These are phyloP conservation scores for Poeciliopsis infans DNA, from an alignment of 2,797 vertebrate species.

Conservation along the genomic window DNA sequence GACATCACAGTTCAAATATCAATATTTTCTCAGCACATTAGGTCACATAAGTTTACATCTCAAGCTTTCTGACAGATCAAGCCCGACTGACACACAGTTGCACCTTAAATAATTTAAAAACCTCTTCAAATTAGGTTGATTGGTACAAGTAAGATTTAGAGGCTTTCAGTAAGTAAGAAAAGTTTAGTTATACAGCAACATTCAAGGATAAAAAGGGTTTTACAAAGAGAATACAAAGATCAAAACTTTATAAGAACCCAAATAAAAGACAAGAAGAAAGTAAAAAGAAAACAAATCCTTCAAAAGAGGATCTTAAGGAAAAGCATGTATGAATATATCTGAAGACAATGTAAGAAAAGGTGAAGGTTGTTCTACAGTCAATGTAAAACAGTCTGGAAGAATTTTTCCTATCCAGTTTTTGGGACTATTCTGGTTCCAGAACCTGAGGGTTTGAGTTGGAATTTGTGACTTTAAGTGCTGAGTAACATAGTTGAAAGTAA, in stretches of 20 bases:
- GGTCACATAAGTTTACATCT: not conserved
- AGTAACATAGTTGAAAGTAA: not conserved
- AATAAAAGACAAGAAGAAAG: not conserved
- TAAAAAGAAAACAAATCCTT: not conserved
- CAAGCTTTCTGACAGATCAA: not conserved
- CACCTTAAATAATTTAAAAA: not conserved
- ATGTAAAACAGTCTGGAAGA: not conserved
- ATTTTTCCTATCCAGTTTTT: not conserved
- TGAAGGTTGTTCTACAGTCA: not conserved
- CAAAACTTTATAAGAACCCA: not conserved
- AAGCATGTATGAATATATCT: not conserved
- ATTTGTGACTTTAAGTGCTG: not conserved
- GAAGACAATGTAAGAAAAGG: not conserved
- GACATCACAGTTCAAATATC: not conserved
- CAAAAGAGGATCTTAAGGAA: not conserved
- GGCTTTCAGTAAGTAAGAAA: not conserved
- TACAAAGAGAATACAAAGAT: conserved; percentile 1
- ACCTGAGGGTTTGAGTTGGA: not conserved
- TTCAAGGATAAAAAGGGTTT: not conserved
- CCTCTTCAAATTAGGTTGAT: not conserved
- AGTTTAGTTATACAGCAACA: not conserved
- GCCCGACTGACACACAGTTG: not conserved
- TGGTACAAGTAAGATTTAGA: not conserved
- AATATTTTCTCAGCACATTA: not conserved
- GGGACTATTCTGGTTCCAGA: not conserved